phyloP scores from a whole-genome alignment of 2,797 vertebrate genomes.

The Enoplosus armatus region DNA sequence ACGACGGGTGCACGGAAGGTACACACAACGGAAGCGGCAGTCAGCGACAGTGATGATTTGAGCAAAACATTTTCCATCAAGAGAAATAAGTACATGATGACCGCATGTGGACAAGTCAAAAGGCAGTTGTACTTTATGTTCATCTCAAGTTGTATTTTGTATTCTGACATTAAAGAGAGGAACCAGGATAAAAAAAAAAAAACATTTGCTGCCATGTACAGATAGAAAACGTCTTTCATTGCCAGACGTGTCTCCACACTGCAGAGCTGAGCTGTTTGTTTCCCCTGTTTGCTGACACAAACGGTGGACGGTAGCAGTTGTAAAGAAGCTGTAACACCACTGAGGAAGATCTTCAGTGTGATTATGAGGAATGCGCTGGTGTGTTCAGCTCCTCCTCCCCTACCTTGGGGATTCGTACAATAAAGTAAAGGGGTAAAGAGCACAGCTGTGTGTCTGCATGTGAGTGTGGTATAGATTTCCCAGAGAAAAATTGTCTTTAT shows the following conservation, averaged over 20 bases:
- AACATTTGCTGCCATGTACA: conserved; percentile 1
- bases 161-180: too few species aligned
- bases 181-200: too few species aligned
- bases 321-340: neutral
- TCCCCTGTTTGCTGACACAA: too few species aligned
- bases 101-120: too few species aligned
- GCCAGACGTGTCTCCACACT: neutral
- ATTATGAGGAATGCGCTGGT: neutral
- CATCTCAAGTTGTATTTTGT: too few species aligned
- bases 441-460: neutral
- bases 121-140: too few species aligned
- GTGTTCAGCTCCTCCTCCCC: neutral
- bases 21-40: too few species aligned
- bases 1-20: too few species aligned
- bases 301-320: neutral
- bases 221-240: neutral
- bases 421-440: neutral
- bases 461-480: neutral
- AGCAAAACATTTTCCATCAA: too few species aligned
- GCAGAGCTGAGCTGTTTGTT: neutral
- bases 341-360: conserved; percentile 7
- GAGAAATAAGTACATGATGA: too few species aligned
- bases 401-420: neutral
- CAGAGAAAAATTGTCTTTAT: conserved; percentile 10
- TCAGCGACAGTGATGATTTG: too few species aligned